Conservation (phyloP, 1,140 invertebrate genomes). For the Proctacanthus coquilletti region DNA sequence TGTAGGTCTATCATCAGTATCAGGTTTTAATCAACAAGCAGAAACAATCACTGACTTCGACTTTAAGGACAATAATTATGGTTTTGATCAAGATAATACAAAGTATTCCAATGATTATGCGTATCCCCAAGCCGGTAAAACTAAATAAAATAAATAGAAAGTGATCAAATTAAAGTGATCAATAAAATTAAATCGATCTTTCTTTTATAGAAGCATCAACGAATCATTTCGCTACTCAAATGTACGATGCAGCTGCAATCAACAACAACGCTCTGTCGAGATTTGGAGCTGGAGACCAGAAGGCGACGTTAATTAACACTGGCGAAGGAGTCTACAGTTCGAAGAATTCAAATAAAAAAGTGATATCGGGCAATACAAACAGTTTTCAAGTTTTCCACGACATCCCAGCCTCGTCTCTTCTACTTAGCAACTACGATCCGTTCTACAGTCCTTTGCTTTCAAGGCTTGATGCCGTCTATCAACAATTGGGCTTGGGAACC, state of each 20-base stretch:
- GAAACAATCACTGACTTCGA: slow-evolving; percentile 44
- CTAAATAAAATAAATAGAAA: background rate
- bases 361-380: slow-evolving; percentile 19
- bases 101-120: slow-evolving; percentile 29
- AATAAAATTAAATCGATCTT: too few species aligned
- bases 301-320: slow-evolving; percentile 4
- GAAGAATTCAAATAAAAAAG: background rate
- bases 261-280: slow-evolving; percentile 16
- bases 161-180: too few species aligned
- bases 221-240: slow-evolving; percentile 19
- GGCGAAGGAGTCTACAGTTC: background rate
- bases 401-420: slow-evolving; percentile 61
- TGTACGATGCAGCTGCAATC: slow-evolving; percentile 16
- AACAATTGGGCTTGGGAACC: slow-evolving; percentile 44
- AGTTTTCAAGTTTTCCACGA: slow-evolving; percentile 60
- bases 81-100: slow-evolving; percentile 32
- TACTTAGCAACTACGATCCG: slow-evolving; percentile 70
- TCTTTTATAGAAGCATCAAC: slow-evolving; percentile 18
- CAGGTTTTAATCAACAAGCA: slow-evolving; percentile 32
- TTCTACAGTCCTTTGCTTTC: slow-evolving; percentile 73
- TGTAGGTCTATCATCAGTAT: slow-evolving; percentile 27
- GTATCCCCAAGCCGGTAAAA: slow-evolving; percentile 30
- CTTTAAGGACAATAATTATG: slow-evolving; percentile 31
- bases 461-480: slow-evolving; percentile 64
- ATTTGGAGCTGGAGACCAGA: slow-evolving; percentile 10